phyloP scores from a whole-genome alignment of 1,140 invertebrate genomes.

The Leptinotarsa texana region DNA sequence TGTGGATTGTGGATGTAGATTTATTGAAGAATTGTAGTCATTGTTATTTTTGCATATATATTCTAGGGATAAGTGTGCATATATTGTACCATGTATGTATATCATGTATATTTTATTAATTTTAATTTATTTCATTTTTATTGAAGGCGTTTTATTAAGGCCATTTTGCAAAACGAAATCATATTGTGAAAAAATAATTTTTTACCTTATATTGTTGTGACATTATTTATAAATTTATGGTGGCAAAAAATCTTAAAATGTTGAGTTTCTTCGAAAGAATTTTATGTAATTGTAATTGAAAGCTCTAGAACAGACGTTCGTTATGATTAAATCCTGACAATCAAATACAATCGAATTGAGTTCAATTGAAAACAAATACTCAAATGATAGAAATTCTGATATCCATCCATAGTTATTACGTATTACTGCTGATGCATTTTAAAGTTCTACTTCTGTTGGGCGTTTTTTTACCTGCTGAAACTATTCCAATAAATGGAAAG shows the following conservation, averaged over 20 bases:
- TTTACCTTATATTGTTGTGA: constrained; percentile 42
- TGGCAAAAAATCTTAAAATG: constrained; percentile 36
- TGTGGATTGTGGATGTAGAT: constrained; percentile 42
- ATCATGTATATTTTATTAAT: constrained; percentile 56
- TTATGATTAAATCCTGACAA: constrained; percentile 21
- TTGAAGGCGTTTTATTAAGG: constrained; percentile 23
- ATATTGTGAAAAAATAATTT: constrained; percentile 41
- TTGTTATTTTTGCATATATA: constrained; percentile 55
- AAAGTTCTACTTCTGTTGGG: not conserved
- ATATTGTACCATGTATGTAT: constrained; percentile 51
- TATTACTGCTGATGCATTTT: not conserved
- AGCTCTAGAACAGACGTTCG: constrained; percentile 32
- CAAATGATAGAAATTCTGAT: not conserved
- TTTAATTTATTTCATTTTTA: constrained; percentile 55
- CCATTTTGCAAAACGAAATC: constrained; percentile 24
- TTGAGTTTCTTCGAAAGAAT: constrained; percentile 34
- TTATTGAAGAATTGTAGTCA: constrained; percentile 38
- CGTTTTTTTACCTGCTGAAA: too few species aligned
- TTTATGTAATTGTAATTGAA: constrained; percentile 29
- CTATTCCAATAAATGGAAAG: too few species aligned
- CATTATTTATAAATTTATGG: constrained; percentile 29
- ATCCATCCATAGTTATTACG: not conserved
- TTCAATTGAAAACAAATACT: not conserved
- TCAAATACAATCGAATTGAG: not conserved
- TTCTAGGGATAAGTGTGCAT: constrained; percentile 51